Evolutionary conservation across 1,140 invertebrate species (phyloP).

Genomic region (Propsilocerus akamusi): DNA sequence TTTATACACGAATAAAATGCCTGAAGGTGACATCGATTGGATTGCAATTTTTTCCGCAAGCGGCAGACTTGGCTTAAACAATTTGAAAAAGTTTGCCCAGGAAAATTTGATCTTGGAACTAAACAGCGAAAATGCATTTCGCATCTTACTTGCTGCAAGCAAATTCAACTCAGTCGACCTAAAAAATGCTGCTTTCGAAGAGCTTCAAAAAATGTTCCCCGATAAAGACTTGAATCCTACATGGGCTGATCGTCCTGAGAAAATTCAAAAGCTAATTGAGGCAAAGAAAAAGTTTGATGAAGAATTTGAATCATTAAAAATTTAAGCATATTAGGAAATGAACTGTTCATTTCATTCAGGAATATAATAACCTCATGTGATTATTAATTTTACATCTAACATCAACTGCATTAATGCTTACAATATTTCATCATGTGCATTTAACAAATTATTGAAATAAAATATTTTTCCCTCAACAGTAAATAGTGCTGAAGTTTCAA

Average conservation of each 20-base stretch:
- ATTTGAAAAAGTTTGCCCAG: neutral
- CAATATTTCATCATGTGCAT: too few species aligned
- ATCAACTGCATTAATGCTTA: too few species aligned
- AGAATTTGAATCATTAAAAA: neutral
- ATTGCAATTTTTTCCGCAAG: neutral
- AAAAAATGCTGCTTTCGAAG: neutral
- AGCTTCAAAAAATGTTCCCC: neutral
- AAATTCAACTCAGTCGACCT: neutral
- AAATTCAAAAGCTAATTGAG: neutral
- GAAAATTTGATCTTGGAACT: neutral
- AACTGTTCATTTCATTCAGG: too few species aligned
- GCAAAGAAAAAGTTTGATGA: neutral
- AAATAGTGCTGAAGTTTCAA: too few species aligned
- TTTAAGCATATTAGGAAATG: too few species aligned
- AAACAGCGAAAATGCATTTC: neutral
- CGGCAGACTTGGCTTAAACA: neutral
- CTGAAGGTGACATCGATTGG: neutral
- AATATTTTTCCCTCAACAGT: too few species aligned
- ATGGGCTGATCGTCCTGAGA: neutral
- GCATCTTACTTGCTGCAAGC: neutral
- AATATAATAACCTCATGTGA: too few species aligned
- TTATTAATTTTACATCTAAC: too few species aligned
- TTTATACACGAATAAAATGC: neutral
- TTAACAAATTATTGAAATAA: too few species aligned
- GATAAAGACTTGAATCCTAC: neutral